A percentile compares a stretch with the other conserved stretches of the same genome.
Evolutionary conservation across 1,140 invertebrate species (phyloP).

Genomic region (Metopolophium dirhodum): DNA sequence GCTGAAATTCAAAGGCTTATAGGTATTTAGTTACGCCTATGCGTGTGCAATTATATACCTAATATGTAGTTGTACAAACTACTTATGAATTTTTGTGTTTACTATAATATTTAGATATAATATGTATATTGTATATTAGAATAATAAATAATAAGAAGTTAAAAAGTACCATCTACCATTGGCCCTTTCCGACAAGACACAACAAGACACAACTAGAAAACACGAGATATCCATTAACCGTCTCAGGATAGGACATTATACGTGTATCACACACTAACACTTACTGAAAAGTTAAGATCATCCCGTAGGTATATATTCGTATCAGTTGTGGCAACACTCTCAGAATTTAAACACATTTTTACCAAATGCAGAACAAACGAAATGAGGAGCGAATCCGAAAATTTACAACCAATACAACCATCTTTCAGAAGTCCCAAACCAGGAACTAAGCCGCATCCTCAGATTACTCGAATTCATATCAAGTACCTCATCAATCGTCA

Average conservation of each 20-base stretch:
- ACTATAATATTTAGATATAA: neutral
- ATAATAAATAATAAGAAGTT: neutral
- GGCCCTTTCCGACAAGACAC: neutral
- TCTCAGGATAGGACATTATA: neutral
- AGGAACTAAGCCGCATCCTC: no score
- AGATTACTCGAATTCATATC: no score
- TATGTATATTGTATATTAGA: neutral
- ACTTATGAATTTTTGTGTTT: neutral
- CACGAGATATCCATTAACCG: neutral
- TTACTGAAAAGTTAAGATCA: neutral
- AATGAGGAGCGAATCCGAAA: neutral
- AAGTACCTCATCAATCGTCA: no score
- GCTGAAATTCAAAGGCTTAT: neutral
- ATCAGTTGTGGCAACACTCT: neutral
- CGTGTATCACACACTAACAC: neutral
- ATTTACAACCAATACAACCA: no score
- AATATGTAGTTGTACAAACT: neutral
- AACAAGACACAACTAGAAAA: neutral
- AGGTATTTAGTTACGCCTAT: no score
- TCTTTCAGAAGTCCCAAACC: no score
- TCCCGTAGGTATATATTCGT: neutral
- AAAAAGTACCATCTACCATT: neutral
- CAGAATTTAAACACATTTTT: neutral
- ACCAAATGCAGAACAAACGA: neutral
- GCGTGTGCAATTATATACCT: neutral